phyloP scores from a whole-genome alignment of 2,888 invertebrate species.

The Ditylenchus weischeri region DNA sequence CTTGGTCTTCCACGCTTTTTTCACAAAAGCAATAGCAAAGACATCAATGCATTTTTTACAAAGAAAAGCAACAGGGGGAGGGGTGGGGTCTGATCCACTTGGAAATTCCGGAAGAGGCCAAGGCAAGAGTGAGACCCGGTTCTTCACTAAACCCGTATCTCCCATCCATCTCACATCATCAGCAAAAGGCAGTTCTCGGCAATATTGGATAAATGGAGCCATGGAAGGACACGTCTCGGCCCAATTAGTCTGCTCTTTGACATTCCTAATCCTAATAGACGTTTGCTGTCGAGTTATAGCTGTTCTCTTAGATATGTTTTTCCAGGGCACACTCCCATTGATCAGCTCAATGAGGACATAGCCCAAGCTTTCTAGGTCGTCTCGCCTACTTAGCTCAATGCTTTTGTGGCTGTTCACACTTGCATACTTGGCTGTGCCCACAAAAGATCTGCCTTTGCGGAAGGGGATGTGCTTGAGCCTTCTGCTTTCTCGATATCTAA shows the following conservation, averaged over 20 bases:
- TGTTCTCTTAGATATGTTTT: conserved; percentile 29
- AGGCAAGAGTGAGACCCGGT: no score
- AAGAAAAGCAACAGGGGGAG: no score
- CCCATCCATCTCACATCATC: conserved; percentile 27
- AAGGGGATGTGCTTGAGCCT: conserved; percentile 33
- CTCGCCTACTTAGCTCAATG: conserved; percentile 40
- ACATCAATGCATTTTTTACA: no score
- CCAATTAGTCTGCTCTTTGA: conserved; percentile 42
- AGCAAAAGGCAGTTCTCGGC: conserved; percentile 29
- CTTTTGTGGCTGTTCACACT: conserved; percentile 43
- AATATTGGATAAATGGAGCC: conserved; percentile 39
- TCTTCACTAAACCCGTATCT: no score
- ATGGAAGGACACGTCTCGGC: conserved; percentile 36
- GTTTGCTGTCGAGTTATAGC: conserved; percentile 30
- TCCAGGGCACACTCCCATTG: conserved; percentile 46
- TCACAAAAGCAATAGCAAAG: no score
- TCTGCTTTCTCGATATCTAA: conserved; percentile 35
- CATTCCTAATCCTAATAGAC: conserved; percentile 32
- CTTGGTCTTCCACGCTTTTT: no score
- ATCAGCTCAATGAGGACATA: conserved; percentile 47
- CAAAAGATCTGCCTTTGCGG: conserved; percentile 33
- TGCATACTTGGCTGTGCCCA: conserved; percentile 50
- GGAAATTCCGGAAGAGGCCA: no score
- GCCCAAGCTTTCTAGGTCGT: conserved; percentile 46
- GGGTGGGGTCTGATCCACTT: no score